Evolutionary conservation across 2,797 vertebrate genomes (phyloP), one percentile per base, ranked within the genome.

Genomic region (Australoheros facetus): DNA sequence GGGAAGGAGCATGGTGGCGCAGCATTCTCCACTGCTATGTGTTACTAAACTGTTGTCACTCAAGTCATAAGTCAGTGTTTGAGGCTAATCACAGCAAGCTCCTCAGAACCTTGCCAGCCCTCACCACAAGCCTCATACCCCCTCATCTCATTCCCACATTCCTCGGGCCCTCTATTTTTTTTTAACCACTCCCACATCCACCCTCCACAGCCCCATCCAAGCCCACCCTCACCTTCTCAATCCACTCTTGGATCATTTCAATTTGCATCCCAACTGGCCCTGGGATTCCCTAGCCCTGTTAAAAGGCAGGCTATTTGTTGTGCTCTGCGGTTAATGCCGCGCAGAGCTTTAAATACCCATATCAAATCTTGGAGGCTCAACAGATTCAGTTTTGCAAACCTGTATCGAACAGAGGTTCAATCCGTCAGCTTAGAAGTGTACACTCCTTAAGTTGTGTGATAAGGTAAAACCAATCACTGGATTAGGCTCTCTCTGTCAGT

Each of bases 331-430:
- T 95, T 96, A 96, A 96, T 96, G 94, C 95, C 89, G 87, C 77
- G 14, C 94, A 96, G 95, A 96, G 96, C 95, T 96, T 96, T 96
- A 96, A 96, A 96, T 96, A 96, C 96, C 95, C 95, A 95, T 95
- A 96, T 96, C 96, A 96, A 96, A 96, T 96, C 96, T 96, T 94
- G 90, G 92, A 89, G 95, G 96, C 96, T 96, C 95, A 96, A 96
- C 96, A 95, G 95, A 96, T 95, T 96, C 95, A 94, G 95, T 96
- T 96, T 96, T 96, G 95, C 95, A 96, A 96, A 96, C 96, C 94
- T 95, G 95, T 96, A 96, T 96, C 91, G 95, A 96, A 95, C 95
- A 96, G 93, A 88, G 94, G 95, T 96, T 96, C 96, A 96, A 96
- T 96, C 96, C 94, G 80, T 88, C 94, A 96, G 95, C 95, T 96